Evolutionary conservation across 2,888 invertebrate genomes (phyloP).

Genomic region (Melieria omissa): DNA sequence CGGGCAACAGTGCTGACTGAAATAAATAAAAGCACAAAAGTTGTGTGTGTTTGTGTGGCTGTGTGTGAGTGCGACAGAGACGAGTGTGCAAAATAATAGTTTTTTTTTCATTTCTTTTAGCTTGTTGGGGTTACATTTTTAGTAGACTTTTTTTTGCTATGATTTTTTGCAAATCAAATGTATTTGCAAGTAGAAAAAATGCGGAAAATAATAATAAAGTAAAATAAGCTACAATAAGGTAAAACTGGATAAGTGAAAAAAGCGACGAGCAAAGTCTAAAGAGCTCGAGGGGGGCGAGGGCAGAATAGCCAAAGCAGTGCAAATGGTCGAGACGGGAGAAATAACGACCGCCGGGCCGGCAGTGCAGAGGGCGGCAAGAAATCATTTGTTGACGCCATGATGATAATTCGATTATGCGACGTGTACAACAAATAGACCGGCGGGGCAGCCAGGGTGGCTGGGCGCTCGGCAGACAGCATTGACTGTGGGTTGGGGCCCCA

Average conservation of each 20-base stretch:
- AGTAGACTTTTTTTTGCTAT: neutral
- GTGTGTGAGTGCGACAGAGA: neutral
- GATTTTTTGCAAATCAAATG: conserved; percentile 26
- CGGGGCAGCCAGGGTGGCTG: neutral
- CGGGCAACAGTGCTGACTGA: neutral
- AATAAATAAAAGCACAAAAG: neutral
- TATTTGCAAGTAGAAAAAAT: conserved; percentile 2
- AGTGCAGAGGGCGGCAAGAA: conserved; percentile 23
- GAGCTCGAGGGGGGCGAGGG: neutral
- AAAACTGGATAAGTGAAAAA: conserved; percentile 2
- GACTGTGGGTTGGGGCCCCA: too few relatives aligned
- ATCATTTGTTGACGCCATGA: conserved; percentile 63
- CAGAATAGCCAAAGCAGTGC: conserved; percentile 12
- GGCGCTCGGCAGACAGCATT: neutral
- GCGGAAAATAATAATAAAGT: conserved; percentile 2
- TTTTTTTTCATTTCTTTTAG: neutral
- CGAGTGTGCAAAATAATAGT: conserved; percentile 13
- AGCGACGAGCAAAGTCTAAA: neutral
- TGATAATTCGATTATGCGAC: conserved; percentile 65
- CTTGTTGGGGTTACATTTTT: neutral
- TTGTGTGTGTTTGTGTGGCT: neutral
- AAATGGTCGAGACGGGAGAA: neutral
- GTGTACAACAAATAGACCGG: conserved; percentile 15
- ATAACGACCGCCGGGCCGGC: neutral
- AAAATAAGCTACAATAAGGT: neutral